Base-by-base conservation (phyloP, 2,113 vertebrate species). In the Saguinus midas region DNA sequence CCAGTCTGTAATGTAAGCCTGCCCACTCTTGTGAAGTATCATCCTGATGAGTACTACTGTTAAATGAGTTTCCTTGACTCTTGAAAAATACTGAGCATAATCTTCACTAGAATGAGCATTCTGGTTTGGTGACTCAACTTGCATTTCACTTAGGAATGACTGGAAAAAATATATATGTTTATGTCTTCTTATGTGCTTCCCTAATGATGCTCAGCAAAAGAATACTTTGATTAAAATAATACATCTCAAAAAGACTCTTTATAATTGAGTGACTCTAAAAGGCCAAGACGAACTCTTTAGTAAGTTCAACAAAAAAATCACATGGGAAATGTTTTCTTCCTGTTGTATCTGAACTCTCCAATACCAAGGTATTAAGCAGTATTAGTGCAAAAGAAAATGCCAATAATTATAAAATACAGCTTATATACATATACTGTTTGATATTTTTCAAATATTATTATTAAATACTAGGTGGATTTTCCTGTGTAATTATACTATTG, bases 191-290 rank as follows among this genome's bases (percentile, higher is more conserved):
- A 18, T 58, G 40, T 23, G 9, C 25, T 79, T 93, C 10, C 5
- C 20, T 79, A 29, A 58, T 25, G n/a, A 70, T 88, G 43, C 8
- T 87, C 57, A 75, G 32, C 86, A 95, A 96, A 89, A 17, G 45
- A 76, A 79, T 52, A 94, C 4, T 4, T 84, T 40, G 13, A 80
- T 80, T 75, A 73, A 83, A 93, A 80, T 64, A 85, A 76, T 40
- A 52, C 14, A 72, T 52, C 43, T 89, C 20, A 2, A 48, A 64
- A 91, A 61, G 2, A 40, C 4, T 79, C 10, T 52, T 61, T 92
- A 40, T 87, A 76, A 83, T 40, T 95, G 35, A 93, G 45, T 76
- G 16, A 91, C 10, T 58, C 35, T 85, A 95, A 97, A 87, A 66
- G 21, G 1, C 50, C 91, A 58, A 72, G 52, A 50, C 66, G 32